Percentiles rank a stretch among this genome's conserved stretches.
Evolutionary conservation across 2,797 vertebrate genomes (phyloP).

Genomic region (Cygnus olor): DNA sequence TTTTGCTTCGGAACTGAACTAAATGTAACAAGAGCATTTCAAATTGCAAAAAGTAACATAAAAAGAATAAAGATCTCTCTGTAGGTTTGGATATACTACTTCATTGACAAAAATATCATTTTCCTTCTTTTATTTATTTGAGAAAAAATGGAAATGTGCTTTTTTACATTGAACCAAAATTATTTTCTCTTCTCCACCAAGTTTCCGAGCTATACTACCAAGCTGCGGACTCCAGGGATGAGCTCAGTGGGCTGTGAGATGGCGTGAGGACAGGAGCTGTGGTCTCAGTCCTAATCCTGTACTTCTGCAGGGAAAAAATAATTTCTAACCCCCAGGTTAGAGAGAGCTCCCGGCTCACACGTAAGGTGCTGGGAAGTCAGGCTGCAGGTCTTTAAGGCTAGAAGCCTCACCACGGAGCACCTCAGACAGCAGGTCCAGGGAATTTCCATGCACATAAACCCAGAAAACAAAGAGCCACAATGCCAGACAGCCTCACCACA

Average conservation of each 20-base stretch:
- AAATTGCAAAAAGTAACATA: background rate
- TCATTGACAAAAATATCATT: background rate
- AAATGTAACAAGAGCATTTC: background rate
- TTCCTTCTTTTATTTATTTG: background rate
- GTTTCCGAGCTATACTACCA: background rate
- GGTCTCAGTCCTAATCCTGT: background rate
- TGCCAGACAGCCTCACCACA: background rate
- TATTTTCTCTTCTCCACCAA: background rate
- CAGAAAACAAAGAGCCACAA: background rate
- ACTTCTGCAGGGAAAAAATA: background rate
- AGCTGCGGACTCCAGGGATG: background rate
- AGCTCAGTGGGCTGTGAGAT: background rate
- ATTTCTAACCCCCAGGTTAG: background rate
- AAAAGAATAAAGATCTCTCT: background rate
- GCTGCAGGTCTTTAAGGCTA: background rate
- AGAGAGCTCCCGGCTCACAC: background rate
- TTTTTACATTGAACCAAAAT: background rate
- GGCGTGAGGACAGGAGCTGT: background rate
- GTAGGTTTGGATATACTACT: background rate
- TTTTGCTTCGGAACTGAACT: background rate
- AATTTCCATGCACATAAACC: background rate
- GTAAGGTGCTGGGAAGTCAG: background rate
- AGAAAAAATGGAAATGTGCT: background rate
- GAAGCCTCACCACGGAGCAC: background rate
- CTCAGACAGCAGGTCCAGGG: background rate